Percentiles rank a stretch among this genome's conserved stretches.
phyloP scores from a whole-genome alignment of 2,888 invertebrate genomes.

The Mesopsocus fuscifrons region DNA sequence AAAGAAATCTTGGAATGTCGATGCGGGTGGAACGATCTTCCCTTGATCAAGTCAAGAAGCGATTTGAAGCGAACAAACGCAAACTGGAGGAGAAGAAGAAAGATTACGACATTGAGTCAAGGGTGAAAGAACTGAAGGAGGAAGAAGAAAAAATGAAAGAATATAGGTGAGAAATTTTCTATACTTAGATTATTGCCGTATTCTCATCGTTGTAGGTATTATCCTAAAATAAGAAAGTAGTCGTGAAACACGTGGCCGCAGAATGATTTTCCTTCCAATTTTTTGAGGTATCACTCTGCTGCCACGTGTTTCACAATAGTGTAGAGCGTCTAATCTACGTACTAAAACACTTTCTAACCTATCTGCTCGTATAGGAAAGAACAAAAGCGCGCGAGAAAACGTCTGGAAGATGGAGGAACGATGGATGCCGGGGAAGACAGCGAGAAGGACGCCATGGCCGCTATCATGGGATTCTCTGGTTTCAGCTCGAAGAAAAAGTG shows the following conservation, averaged over 20 bases:
- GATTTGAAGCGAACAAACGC: conserved; percentile 83
- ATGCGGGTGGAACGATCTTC: conserved; percentile 94
- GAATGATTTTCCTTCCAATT: no score
- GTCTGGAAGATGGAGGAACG: conserved; percentile 31
- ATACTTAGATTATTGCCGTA: no score
- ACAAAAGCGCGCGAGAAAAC: conserved; percentile 66
- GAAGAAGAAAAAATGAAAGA: conserved; percentile 90
- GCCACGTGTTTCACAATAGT: no score
- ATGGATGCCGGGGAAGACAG: conserved; percentile 25
- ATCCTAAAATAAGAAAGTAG: no score
- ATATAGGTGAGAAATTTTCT: conserved; percentile 80
- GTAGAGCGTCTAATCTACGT: no score
- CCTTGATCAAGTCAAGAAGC: conserved; percentile 80
- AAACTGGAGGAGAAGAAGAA: conserved; percentile 89
- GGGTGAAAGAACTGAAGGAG: conserved; percentile 83
- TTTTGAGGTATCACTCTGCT: no score
- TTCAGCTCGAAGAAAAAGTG: conserved; percentile 74
- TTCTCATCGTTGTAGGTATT: no score
- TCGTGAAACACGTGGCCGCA: no score
- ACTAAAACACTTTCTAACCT: no score
- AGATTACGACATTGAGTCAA: conserved; percentile 83
- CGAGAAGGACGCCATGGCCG: conserved; percentile 43
- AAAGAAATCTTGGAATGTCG: conserved; percentile 95
- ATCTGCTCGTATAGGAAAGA: no score
- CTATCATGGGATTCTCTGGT: conserved; percentile 90